A percentile compares a stretch with the other conserved stretches of the same genome.
These are phyloP conservation scores for Tragopan temminckii DNA, from an alignment of 2,797 vertebrate species.

Conservation along the genomic window DNA sequence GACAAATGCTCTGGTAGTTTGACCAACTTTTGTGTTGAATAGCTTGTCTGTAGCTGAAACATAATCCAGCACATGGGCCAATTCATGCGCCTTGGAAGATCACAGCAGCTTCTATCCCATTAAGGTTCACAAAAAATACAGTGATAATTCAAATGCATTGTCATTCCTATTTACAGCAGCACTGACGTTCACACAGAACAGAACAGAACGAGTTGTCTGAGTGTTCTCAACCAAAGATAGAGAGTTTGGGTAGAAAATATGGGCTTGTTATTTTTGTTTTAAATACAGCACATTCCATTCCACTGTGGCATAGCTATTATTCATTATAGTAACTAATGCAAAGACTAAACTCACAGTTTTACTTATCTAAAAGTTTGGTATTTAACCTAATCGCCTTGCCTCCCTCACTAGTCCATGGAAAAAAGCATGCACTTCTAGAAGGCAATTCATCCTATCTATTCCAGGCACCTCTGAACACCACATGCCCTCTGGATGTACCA, in stretches of 20 bases:
- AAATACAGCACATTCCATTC: not conserved
- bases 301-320: not conserved
- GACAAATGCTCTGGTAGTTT: not conserved
- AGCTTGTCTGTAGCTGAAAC: not conserved
- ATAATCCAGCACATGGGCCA: not conserved
- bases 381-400: not conserved
- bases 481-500: not conserved
- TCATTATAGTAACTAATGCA: not conserved
- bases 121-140: not conserved
- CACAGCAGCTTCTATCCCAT: not conserved
- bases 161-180: not conserved
- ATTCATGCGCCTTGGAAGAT: not conserved
- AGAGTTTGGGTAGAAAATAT: not conserved
- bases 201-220: slow-evolving; percentile 5
- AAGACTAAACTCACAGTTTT: not conserved
- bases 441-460: not conserved
- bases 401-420: not conserved
- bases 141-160: not conserved
- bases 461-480: not conserved
- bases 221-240: not conserved
- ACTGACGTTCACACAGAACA: not conserved
- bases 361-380: not conserved
- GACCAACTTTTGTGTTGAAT: not conserved
- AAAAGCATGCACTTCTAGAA: not conserved
- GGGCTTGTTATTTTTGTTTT: not conserved